Conservation (phyloP, 2,797 vertebrate genomes). For the Microcaecilia unicolor region DNA sequence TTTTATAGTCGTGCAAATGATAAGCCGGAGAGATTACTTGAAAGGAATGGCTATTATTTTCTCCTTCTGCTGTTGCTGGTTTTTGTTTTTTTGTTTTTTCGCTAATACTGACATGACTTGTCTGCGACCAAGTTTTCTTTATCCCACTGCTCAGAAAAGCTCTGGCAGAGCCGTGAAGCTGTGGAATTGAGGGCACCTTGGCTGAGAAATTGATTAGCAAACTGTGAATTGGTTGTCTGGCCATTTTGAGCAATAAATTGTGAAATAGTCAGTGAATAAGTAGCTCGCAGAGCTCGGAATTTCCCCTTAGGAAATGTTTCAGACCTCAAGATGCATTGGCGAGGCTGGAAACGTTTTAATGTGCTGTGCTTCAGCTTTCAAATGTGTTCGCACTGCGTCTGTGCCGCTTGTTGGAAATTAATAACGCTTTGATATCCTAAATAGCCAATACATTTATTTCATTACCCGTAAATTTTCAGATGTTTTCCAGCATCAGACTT, state of each 20-base stretch:
- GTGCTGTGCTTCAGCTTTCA: constrained; percentile 48
- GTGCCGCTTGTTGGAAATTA: constrained; percentile 51
- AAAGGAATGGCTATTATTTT: constrained; percentile 47
- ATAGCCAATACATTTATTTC: constrained; percentile 38
- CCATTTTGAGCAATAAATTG: constrained; percentile 74
- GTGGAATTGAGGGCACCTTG: constrained; percentile 78
- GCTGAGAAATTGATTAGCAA: constrained; percentile 72
- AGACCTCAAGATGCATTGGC: constrained; percentile 61
- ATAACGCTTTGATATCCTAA: constrained; percentile 49
- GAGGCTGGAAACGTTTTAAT: constrained; percentile 44
- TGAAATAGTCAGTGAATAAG: constrained; percentile 68
- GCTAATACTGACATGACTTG: constrained; percentile 44
- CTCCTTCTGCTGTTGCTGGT: constrained; percentile 19
- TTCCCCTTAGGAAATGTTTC: constrained; percentile 56
- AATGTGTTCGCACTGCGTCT: constrained; percentile 57
- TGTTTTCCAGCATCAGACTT: no score
- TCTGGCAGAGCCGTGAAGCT: constrained; percentile 51
- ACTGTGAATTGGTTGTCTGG: constrained; percentile 77
- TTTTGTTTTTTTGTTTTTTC: constrained; percentile 18
- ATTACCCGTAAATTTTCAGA: no score
- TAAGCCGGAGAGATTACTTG: constrained; percentile 7
- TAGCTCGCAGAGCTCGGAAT: constrained; percentile 67
- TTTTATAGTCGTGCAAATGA: constrained; percentile 2
- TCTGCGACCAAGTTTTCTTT: constrained; percentile 60
- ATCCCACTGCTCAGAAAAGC: constrained; percentile 39